phyloP scores from a whole-genome alignment of 2,113 vertebrate species.

The Himantopus leucocephalus region DNA sequence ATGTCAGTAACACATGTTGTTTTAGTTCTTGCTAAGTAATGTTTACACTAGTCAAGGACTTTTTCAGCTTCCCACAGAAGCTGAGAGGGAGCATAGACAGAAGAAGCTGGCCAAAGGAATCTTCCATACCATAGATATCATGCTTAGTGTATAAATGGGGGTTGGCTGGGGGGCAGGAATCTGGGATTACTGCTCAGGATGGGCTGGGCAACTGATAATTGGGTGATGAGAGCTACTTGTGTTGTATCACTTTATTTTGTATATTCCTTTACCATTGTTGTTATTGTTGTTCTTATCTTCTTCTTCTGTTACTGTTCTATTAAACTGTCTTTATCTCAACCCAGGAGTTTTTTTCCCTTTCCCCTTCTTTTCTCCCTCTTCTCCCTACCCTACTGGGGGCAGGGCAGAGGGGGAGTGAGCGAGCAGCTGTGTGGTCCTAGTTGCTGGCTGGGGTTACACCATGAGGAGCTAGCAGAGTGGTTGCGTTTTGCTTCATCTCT shows the following conservation, averaged over 20 bases:
- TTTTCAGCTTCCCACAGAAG: background rate
- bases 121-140: background rate
- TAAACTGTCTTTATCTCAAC: background rate
- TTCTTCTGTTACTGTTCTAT: background rate
- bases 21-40: background rate
- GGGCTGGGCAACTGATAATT: background rate
- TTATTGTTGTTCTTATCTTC: background rate
- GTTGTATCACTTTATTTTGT: background rate
- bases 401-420: background rate
- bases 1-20: background rate
- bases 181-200: background rate
- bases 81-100: background rate
- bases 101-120: background rate
- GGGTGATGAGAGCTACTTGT: background rate
- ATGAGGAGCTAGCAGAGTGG: background rate
- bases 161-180: background rate
- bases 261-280: background rate
- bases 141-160: background rate
- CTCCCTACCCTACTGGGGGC: background rate
- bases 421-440: background rate
- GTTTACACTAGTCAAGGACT: background rate
- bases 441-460: background rate
- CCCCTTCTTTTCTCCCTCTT: background rate
- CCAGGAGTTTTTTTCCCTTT: background rate
- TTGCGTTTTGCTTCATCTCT: background rate